Base-by-base conservation (phyloP, 2,797 vertebrate species). In the Selene dorsalis region DNA sequence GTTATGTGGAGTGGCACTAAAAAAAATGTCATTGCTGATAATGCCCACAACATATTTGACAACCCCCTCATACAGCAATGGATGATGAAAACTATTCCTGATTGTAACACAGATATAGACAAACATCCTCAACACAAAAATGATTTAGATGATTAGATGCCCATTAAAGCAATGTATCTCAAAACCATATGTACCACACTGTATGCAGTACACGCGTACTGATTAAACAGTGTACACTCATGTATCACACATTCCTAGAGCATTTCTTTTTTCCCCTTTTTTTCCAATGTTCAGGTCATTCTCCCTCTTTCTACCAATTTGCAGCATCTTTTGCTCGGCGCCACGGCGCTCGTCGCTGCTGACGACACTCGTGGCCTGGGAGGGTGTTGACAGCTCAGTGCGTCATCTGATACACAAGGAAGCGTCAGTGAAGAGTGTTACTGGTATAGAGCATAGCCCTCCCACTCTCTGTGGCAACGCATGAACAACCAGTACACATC, bases 1-100 rank as follows among this genome's bases (percentile, higher is more conserved):
- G 59, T 39, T 45, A n/a, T 7, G 57, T 61, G 58, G 35, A 87
- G 77, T 75, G 65, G 16, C 10, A 47, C 77, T 72, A 13, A 52
- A 39, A 48, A 30, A 82, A 82, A 50, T 74, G 50, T 47, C 17
- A 41, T 3, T 45, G 30, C 3, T n/a, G 61, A 71, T 26, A 58
- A 58, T 18, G 35, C 38, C 30, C 58, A 67, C 59, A 80, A 47
- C 48, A 60, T 48, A 53, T 75, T 58, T 67, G 6, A 39, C 64
- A 65, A 30, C 41, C 47, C 22, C 57, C 55, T 70, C 47, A 73
- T 28, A 35, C 45, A 43, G 50, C 9, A 38, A 24, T 17, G 22
- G 26, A 0, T 14, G 52, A 26, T 68, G 20, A 58, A 41, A 52
- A 73, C n/a, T 45, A 39, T 26, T 64, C 5, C 26, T 53, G 26